phyloP scores from a whole-genome alignment of 1,140 invertebrate genomes.

The Nasonia vitripennis region DNA sequence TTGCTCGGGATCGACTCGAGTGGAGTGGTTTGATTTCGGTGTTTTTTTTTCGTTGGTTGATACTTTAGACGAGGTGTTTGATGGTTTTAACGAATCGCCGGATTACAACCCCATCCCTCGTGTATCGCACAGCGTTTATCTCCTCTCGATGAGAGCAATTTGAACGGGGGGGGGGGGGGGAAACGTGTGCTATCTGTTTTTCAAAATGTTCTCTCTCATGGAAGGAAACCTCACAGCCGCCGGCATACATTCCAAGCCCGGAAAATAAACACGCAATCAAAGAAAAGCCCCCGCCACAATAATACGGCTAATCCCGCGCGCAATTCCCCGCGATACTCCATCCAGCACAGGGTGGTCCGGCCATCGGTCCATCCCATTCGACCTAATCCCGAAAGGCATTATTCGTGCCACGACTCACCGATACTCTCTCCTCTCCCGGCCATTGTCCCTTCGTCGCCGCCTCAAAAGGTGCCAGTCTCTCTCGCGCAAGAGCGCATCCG shows the following conservation, averaged over 20 bases:
- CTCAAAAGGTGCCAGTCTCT: conserved; percentile 24
- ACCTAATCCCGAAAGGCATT: conserved; percentile 69
- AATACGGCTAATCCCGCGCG: conserved; percentile 48
- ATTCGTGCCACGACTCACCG: conserved; percentile 64
- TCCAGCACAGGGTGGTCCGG: conserved; percentile 63
- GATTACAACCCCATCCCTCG: neutral
- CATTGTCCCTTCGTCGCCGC: conserved; percentile 26
- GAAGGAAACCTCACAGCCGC: too few species aligned
- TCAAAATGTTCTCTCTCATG: too few species aligned
- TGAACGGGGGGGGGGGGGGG: too few species aligned
- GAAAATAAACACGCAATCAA: neutral
- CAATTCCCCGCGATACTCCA: conserved; percentile 59
- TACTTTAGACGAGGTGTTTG: neutral
- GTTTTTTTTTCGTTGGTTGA: neutral
- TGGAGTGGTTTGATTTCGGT: neutral
- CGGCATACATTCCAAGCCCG: neutral
- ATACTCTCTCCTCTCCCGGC: conserved; percentile 7
- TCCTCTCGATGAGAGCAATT: neutral
- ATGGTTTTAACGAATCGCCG: neutral
- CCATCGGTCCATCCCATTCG: conserved; percentile 12
- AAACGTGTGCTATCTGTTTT: too few species aligned
- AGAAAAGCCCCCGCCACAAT: neutral
- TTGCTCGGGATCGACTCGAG: neutral
- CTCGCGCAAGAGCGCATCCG: conserved; percentile 31
- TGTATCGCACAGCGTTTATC: neutral